These are phyloP conservation scores for Oreochromis spilurus DNA, from an alignment of 2,113 vertebrate species.

Conservation along the genomic window DNA sequence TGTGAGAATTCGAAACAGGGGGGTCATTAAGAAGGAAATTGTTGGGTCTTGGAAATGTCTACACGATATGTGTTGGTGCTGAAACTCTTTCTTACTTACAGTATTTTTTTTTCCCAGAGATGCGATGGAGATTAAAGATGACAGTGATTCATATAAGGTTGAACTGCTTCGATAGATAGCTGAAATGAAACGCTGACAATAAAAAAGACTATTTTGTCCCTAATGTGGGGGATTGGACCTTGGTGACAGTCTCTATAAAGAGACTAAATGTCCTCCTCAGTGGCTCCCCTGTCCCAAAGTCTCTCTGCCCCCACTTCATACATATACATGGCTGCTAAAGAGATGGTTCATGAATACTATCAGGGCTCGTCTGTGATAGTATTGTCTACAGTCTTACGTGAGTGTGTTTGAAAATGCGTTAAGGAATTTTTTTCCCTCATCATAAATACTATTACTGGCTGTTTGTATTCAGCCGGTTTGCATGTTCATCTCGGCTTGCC, in stretches of 20 bases:
- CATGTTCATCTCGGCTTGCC: neutral
- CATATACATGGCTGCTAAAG: conserved; percentile 56
- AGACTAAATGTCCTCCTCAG: conserved; percentile 37
- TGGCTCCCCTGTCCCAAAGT: conserved; percentile 16
- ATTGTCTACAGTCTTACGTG: conserved; percentile 19
- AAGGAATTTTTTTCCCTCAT: neutral
- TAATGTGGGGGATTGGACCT: conserved; percentile 48
- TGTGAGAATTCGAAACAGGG: neutral
- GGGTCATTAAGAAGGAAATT: neutral
- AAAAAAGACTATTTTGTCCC: conserved; percentile 43
- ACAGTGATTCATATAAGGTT: conserved; percentile 33
- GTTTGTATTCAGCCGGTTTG: conserved; percentile 26
- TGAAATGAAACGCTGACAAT: conserved; percentile 33
- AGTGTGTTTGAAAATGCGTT: conserved; percentile 18
- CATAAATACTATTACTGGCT: conserved; percentile 23
- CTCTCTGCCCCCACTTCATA: conserved; percentile 39
- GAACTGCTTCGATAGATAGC: conserved; percentile 18
- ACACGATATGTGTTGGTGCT: neutral
- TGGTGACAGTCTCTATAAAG: conserved; percentile 49
- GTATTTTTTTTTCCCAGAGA: neutral
- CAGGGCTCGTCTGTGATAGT: conserved; percentile 9
- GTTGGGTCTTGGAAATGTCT: neutral
- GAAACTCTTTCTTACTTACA: neutral
- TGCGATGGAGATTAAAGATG: conserved; percentile 28
- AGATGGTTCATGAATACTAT: conserved; percentile 55